Evolutionary conservation across 2,888 invertebrate species (phyloP), one percentile per base, ranked within the genome.

Genomic region (Heliconius charithonia): DNA sequence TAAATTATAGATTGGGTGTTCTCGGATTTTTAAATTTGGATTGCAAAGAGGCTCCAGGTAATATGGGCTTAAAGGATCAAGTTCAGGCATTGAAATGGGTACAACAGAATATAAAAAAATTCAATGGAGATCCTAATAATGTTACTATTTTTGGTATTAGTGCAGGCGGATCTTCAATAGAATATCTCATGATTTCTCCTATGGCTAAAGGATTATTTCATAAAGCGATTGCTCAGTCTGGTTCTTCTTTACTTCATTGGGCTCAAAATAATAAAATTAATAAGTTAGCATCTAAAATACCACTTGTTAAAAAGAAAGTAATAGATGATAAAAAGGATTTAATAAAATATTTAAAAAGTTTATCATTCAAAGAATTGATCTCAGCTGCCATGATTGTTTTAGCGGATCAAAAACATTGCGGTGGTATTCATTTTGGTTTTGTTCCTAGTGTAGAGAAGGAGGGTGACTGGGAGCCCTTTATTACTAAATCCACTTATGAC

Each of bases 151-250:
- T 95, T 84, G 96, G 96, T 19, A 86, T 95, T 6, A 95, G 95
- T 84, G 95, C 96, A 56, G 96, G 96, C 4, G 95, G 90, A 1
- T 91, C 94, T 4, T 92, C 95, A 1, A 92, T 94, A 0, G 94
- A 95, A 82, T 94, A 93, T 81, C 87, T 93, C 10, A 85, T 94
- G 77, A 76, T 95, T 41, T 95, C 95, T 0, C 92, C 92, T 4
- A 88, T 89, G 85, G 88, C 93, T 7, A 89, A 90, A 88, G 96
- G 95, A 25, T 85, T 96, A 62, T 96, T 95, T 79, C 95, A 95
- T 80, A 94, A 93, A 88, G 94, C 93, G 1, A 95, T 96, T 78
- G 91, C 95, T 13, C 95, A 95, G 85, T 96, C 96, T n/a, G 96
- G 95, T 0, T 93, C 95, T 0, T 90, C 95, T 13, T 83, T 96